phyloP scores from a whole-genome alignment of 1,140 invertebrate genomes.

The Leptinotarsa defecta region DNA sequence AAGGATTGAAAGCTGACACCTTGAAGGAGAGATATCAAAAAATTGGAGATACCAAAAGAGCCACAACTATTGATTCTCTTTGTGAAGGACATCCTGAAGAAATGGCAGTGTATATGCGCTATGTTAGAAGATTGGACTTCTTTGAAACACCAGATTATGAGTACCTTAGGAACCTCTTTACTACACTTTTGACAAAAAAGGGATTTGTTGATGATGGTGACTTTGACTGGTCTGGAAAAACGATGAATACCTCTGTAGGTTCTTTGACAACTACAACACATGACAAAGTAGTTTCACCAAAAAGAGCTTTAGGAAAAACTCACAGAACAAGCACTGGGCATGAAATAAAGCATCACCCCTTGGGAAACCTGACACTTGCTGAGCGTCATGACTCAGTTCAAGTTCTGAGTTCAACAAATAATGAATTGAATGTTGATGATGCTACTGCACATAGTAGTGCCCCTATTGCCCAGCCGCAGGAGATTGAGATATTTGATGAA shows the following conservation, averaged over 20 bases:
- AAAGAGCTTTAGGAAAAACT: slow-evolving; percentile 16
- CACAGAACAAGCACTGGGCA: slow-evolving; percentile 9
- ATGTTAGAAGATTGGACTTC: slow-evolving; percentile 96
- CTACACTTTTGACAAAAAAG: slow-evolving; percentile 90
- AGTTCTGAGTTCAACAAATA: slow-evolving; percentile 24
- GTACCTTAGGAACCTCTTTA: slow-evolving; percentile 93
- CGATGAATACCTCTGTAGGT: slow-evolving; percentile 60
- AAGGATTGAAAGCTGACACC: slow-evolving; percentile 98
- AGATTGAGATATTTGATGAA: slow-evolving; percentile 27
- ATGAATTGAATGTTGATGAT: slow-evolving; percentile 22
- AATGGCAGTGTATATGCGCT: slow-evolving; percentile 79
- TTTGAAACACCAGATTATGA: slow-evolving; percentile 99
- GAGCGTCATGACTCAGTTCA: slow-evolving; percentile 25
- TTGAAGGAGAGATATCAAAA: slow-evolving; percentile 99
- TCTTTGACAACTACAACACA: slow-evolving; percentile 14
- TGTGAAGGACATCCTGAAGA: slow-evolving; percentile 77
- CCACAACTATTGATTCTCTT: slow-evolving; percentile 94
- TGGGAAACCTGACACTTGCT: slow-evolving; percentile 16
- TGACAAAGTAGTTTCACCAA: slow-evolving; percentile 20
- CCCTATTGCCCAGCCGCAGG: slow-evolving; percentile 24
- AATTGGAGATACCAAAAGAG: slow-evolving; percentile 98
- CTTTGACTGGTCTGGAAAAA: slow-evolving; percentile 98
- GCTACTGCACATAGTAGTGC: slow-evolving; percentile 22
- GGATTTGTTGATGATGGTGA: slow-evolving; percentile 92
- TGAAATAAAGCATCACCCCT: slow-evolving; percentile 15